Percentiles rank a stretch among this genome's conserved stretches.
phyloP scores from a whole-genome alignment of 1,140 invertebrate species.

The Sitobion miscanthi region DNA sequence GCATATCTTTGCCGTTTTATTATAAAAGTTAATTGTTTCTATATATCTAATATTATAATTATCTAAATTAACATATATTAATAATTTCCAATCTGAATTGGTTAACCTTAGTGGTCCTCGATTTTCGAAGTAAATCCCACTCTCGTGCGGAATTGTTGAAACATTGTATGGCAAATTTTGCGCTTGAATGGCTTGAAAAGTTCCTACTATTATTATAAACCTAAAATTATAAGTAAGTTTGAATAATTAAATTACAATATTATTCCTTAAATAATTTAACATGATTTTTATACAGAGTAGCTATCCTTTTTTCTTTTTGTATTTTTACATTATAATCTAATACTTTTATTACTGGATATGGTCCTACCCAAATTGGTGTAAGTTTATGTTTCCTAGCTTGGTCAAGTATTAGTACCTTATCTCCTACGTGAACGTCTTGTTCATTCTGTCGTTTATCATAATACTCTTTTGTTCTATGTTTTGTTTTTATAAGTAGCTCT shows the following conservation, averaged over 20 bases:
- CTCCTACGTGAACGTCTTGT: background rate
- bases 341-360: background rate
- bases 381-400: background rate
- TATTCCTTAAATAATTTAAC: background rate
- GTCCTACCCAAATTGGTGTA: background rate
- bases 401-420: background rate
- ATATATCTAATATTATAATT: background rate
- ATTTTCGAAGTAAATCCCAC: background rate
- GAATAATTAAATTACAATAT: background rate
- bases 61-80: background rate
- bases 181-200: too few species aligned
- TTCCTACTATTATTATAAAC: background rate
- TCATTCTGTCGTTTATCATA: background rate
- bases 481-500: too few species aligned
- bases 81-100: background rate
- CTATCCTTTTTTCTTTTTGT: background rate
- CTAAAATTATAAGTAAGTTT: background rate
- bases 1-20: background rate
- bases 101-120: background rate
- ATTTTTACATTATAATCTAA: background rate
- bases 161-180: too few species aligned
- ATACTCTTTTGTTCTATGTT: too few species aligned
- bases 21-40: background rate
- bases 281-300: background rate
- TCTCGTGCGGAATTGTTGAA: background rate